Evolutionary conservation across 2,888 invertebrate genomes (phyloP), one percentile per base, ranked within the genome.

Genomic region (Hedychridium roseum): DNA sequence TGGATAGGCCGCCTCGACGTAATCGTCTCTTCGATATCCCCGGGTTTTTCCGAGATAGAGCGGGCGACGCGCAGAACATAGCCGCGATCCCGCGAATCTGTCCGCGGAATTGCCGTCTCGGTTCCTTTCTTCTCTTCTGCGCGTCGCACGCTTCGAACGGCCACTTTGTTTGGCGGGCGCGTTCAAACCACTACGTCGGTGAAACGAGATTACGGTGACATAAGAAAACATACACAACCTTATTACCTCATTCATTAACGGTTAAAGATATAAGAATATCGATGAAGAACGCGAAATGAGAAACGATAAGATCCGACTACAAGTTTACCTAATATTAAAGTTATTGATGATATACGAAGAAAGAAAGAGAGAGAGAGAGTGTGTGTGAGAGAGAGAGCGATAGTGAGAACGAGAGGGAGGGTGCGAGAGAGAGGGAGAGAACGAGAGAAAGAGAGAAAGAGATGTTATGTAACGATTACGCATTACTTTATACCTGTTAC

Each of bases 181-280:
- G 14, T 14, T 20, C 7, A 35, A 31, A 57, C 61, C 64, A 67
- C 62, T 64, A 55, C 62, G 64, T 59, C 60, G 63, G 64, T 60
- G 53, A 59, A 67, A 58, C 52, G 44, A 57, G 61, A 65, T n/a
- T 50, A 52, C 42, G 57, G 62, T 45, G 40, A 46, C 42, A 47
- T 54, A 53, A 66, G 58, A 60, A 62, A 68, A 64, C 57, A 71
- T 68, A 76, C 70, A 75, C 76, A 78, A 78, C 78, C 78, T 75
- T 76, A 76, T 78, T 78, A 78, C 78, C 78, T 78, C 78, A 76
- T 75, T 76, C 71, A 75, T 6, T 74, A 73, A 76, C 69, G 67
- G 73, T 75, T 76, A 74, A 74, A 74, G 71, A 73, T 73, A 71
- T 68, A 70, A 73, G 64, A 64, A 59, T 70, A n/a, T n/a, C n/a